A percentile compares a stretch with the other conserved stretches of the same genome.
These are phyloP conservation scores for Tragelaphus oryx DNA, from an alignment of 2,797 vertebrate genomes.

Conservation along the genomic window DNA sequence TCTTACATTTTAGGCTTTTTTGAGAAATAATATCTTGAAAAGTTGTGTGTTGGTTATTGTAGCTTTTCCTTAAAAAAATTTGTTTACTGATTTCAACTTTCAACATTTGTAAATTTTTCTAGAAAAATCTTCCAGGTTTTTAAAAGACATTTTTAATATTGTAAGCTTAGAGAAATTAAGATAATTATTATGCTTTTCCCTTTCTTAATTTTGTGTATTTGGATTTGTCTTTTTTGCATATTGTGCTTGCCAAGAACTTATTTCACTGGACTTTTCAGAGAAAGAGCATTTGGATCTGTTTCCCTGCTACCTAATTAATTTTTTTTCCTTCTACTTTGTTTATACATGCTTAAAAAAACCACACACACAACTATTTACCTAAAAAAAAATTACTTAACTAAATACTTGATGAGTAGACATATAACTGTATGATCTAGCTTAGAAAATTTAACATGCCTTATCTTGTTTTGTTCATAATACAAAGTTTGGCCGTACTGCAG, in stretches of 20 bases:
- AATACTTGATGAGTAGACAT: neutral
- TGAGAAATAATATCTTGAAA: too few relatives aligned
- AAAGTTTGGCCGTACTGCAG: neutral
- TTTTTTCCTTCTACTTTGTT: neutral
- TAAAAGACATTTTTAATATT: neutral
- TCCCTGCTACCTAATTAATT: neutral
- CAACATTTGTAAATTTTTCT: neutral
- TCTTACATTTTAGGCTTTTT: too few relatives aligned
- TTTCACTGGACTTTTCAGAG: neutral
- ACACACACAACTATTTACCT: neutral
- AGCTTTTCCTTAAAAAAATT: neutral
- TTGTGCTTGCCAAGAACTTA: neutral
- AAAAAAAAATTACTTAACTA: neutral
- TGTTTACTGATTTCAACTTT: neutral
- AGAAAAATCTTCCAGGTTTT: neutral
- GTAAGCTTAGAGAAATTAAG: neutral
- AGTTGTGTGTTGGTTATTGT: too few relatives aligned
- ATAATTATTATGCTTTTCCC: neutral
- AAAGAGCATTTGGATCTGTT: neutral
- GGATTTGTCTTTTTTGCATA: neutral
- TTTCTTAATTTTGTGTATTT: neutral
- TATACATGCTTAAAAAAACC: neutral
- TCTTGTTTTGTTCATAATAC: neutral
- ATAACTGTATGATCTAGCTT: neutral
- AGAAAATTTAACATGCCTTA: neutral